Evolutionary conservation across 2,113 vertebrate species (phyloP).

Genomic region (Spheniscus mendiculus): DNA sequence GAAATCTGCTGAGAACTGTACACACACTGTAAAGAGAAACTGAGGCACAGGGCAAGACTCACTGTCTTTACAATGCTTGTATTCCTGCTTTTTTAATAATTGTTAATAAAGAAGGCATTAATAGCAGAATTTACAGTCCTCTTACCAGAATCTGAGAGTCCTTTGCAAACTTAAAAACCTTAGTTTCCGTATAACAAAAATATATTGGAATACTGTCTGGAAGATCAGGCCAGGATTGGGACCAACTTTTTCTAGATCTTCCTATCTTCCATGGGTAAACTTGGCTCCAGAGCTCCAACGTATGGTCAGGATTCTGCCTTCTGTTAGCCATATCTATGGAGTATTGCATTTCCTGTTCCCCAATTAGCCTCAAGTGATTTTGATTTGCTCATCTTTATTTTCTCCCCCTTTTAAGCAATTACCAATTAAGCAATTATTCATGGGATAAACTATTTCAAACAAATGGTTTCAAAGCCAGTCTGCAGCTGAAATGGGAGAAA

Average conservation of each 20-base stretch:
- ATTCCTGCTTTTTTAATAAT: not conserved
- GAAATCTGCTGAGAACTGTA: not conserved
- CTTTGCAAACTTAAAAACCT: not conserved
- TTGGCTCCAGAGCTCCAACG: not conserved
- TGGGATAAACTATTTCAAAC: not conserved
- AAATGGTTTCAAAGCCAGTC: not conserved
- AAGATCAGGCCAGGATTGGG: not conserved
- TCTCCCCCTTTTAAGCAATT: not conserved
- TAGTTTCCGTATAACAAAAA: not conserved
- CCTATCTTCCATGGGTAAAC: not conserved
- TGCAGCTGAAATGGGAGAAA: not conserved
- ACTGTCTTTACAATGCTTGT: not conserved
- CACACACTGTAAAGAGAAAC: not conserved
- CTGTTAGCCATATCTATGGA: accelerated
- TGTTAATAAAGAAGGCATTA: not conserved
- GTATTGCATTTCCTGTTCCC: not conserved
- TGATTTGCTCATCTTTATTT: not conserved
- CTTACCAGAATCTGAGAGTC: not conserved
- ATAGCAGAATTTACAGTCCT: not conserved
- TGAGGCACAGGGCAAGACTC: not conserved
- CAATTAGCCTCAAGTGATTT: not conserved
- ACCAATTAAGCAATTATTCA: not conserved
- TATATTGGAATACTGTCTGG: no score
- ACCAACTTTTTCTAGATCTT: not conserved
- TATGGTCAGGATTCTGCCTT: not conserved